phyloP scores from a whole-genome alignment of 2,888 invertebrate genomes.

The Lampropteryx suffumata region DNA sequence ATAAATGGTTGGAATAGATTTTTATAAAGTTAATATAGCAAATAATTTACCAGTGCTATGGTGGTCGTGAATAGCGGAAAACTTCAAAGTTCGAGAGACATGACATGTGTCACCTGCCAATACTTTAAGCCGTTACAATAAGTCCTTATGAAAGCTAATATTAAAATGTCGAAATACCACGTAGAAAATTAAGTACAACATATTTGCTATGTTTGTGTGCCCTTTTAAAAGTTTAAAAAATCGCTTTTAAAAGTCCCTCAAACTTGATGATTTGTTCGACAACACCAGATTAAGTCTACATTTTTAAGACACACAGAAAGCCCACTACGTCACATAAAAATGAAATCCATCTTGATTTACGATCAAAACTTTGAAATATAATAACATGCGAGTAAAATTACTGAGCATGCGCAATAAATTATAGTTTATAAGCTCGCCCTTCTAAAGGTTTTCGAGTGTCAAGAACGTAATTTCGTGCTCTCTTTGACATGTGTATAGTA shows the following conservation, averaged over 20 bases:
- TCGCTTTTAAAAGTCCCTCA: conserved; percentile 5
- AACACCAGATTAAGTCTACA: conserved; percentile 36
- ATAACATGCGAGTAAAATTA: conserved; percentile 72
- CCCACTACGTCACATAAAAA: conserved; percentile 68
- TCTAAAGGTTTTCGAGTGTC: conserved; percentile 43
- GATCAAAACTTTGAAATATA: conserved; percentile 73
- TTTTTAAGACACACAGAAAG: conserved; percentile 49
- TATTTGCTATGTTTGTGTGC: too few species aligned
- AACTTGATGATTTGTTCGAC: conserved; percentile 28
- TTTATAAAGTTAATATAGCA: too few species aligned
- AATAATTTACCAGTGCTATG: too few species aligned
- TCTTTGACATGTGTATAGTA: conserved; percentile 34
- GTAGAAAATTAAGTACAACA: too few species aligned
- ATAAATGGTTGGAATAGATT: too few species aligned
- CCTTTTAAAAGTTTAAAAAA: too few species aligned
- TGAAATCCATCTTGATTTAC: conserved; percentile 73
- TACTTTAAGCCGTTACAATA: too few species aligned
- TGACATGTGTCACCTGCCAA: too few species aligned
- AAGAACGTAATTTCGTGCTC: conserved; percentile 53
- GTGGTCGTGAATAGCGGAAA: too few species aligned
- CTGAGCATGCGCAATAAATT: conserved; percentile 66
- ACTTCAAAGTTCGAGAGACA: too few species aligned
- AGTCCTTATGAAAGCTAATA: too few species aligned
- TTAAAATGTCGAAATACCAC: too few species aligned
- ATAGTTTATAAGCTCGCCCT: conserved; percentile 52